Evolutionary conservation across 2,888 invertebrate genomes (phyloP), one percentile per base, ranked within the genome.

Genomic region (Eilema caniola): DNA sequence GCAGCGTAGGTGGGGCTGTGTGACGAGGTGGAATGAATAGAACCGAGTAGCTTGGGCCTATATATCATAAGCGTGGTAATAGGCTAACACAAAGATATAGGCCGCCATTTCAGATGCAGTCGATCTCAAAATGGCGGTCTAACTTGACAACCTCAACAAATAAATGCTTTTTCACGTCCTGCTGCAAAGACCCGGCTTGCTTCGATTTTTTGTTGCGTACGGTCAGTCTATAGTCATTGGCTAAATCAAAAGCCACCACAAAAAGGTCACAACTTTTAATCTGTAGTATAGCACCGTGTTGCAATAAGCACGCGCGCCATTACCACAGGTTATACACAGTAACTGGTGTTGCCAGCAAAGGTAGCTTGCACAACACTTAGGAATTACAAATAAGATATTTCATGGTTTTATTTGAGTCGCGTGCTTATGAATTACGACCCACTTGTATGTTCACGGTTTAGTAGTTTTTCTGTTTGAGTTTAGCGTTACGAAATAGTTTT

Each of bases 331-430:
- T 69, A 72, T 60, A 67, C 57, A 66, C 61, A 61, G 67, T 67
- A 24, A 33, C 59, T 53, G 60, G 69, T 70, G 62, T 66, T 64
- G 67, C 67, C 31, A 66, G 62, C 16, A 73, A 72, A 72, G 73
- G 66, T 67, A 69, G 33, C 70, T 82, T 80, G 71, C 79, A 71
- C 72, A 75, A 82, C 69, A 57, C 33, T 66, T 69, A 75, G 71
- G 67, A 74, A 75, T 79, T 77, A 73, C 77, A 75, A 82, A 80
- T 74, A 77, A 72, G 63, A 73, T 57, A 78, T 77, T 80, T 73
- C 67, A 75, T 73, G 72, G 71, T 75, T 74, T 75, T 69, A 71
- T 77, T 80, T 72, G 41, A 71, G 62, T 62, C 70, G 71, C 66
- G 67, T 65, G 68, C 65, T 31, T 66, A 67, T 41, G 68, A 66